Evolutionary conservation across 1,140 invertebrate genomes (phyloP), one percentile per base, ranked within the genome.

Genomic region (Varroa destructor): DNA sequence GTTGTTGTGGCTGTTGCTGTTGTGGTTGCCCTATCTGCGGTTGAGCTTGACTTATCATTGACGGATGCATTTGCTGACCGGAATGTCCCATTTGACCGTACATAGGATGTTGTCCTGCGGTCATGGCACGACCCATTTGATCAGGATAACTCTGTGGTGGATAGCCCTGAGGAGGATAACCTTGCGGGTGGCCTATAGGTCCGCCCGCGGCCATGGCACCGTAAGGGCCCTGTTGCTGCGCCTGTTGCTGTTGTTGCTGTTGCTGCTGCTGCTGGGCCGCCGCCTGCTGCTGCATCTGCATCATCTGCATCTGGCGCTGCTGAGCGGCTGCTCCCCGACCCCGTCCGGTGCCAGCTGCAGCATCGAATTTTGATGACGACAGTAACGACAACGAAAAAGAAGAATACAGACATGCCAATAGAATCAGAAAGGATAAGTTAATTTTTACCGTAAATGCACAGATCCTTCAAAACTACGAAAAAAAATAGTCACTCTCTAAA

Each of bases 261-360:
- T 73, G 67, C 55, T 73, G 72, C 36, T 70, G 51, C 37, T 74
- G 72, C 43, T 71, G 56, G 8, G 36, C 55, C 25, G n/a, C 8
- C 5, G 46, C 12, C 55, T 74, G 72, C 46, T 67, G 61, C 46
- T 67, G 61, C 61, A 67, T n/a, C 40, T 67, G 61, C 61, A 55
- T 72, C 73, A 73, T 42, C 73, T 73, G 57, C 75, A 73, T 75
- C 75, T 77, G 73, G 75, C 73, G 76, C 80, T 79, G 76, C 79
- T 80, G 72, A 73, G 57, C 73, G 61, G 71, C 54, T 57, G 70
- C 73, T 72, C 54, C 71, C 56, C 71, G 76, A 71, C 72, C 73
- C 71, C 54, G 75, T 76, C 71, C 76, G 40, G 78, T 67, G 61
- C 61, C 61, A 67, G 61, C 61, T 67, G 37, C 12, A 40, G 8